Percentiles rank a stretch among this genome's conserved stretches.
Conservation (phyloP, 2,888 invertebrate genomes). For the Cantharis rustica region DNA sequence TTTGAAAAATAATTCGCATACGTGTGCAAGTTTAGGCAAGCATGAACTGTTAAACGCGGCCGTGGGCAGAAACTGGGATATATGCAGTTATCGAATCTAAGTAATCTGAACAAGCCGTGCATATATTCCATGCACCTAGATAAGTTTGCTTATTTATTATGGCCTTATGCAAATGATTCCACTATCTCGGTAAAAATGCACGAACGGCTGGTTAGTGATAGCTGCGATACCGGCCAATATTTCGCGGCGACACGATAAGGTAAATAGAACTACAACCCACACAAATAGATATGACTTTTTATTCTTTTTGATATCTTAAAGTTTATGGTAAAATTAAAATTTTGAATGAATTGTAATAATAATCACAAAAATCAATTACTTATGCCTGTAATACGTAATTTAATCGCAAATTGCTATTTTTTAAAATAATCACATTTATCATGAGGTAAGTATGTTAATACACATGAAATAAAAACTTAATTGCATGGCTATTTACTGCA, state of each 20-base stretch:
- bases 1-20: slow-evolving; percentile 13
- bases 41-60: slow-evolving; percentile 12
- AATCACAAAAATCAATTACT: background rate
- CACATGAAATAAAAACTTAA: background rate
- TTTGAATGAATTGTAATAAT: background rate
- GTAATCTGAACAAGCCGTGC: slow-evolving; percentile 50
- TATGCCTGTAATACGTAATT: background rate
- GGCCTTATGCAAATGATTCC: slow-evolving; percentile 54
- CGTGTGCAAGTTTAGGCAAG: slow-evolving; percentile 13
- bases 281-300: slow-evolving; percentile 4
- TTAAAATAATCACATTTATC: background rate
- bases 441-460: background rate
- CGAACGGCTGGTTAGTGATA: slow-evolving; percentile 46
- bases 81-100: slow-evolving; percentile 49
- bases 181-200: slow-evolving; percentile 53
- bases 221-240: slow-evolving; percentile 47
- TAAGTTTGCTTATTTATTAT: slow-evolving; percentile 55
- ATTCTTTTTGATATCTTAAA: background rate
- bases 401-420: background rate
- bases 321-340: background rate
- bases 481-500: background rate
- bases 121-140: slow-evolving; percentile 50
- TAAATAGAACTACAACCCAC: slow-evolving; percentile 42
- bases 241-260: slow-evolving; percentile 46
- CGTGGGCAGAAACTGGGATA: slow-evolving; percentile 33